A percentile compares a stretch with the other conserved stretches of the same genome.
Conservation (phyloP, 2,113 vertebrate species). For the Platysteira castanea region DNA sequence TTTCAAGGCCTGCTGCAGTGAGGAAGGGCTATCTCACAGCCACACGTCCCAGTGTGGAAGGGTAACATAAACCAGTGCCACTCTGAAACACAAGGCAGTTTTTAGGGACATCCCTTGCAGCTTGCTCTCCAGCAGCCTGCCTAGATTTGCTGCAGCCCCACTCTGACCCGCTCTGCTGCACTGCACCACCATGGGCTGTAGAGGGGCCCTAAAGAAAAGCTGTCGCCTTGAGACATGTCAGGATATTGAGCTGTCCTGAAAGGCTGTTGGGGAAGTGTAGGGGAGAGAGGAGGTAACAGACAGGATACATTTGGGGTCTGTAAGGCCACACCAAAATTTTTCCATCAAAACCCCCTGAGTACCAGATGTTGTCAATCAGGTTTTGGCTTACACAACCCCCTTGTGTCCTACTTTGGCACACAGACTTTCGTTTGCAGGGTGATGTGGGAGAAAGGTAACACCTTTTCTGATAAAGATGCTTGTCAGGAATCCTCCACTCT, state of each 20-base stretch:
- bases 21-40: background rate
- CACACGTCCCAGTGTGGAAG: rapidly evolving
- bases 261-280: background rate
- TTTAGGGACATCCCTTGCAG: background rate
- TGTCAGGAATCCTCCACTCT: background rate
- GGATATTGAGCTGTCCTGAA: background rate
- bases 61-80: background rate
- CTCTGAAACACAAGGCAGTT: background rate
- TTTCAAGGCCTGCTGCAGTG: background rate
- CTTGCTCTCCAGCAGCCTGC: background rate
- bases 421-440: background rate
- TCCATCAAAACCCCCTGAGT: background rate
- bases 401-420: background rate
- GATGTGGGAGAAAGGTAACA: background rate
- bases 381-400: background rate
- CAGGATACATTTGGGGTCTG: background rate
- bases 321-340: background rate
- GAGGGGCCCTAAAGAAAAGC: background rate
- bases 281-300: background rate
- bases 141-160: background rate
- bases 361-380: background rate
- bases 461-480: background rate
- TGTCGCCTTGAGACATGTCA: background rate
- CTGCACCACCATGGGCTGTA: background rate
- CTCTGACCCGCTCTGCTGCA: background rate